Conservation (phyloP, 1,140 invertebrate genomes). For the Drosophila novamexicana region DNA sequence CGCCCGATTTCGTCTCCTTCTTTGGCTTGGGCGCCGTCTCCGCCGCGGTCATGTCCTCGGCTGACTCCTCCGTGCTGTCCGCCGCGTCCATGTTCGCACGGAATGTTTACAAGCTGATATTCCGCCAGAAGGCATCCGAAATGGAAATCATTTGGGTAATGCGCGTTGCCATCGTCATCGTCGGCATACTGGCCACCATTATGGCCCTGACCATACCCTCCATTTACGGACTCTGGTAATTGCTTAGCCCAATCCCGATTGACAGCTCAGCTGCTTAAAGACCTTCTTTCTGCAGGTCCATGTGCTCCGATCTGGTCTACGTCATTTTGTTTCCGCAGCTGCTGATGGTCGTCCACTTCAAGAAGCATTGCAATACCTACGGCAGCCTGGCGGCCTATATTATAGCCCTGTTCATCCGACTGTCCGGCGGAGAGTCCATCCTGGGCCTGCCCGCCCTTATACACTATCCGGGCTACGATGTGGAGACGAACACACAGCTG, state of each 20-base stretch:
- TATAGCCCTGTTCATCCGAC: conserved; percentile 93
- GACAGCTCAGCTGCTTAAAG: too few species aligned
- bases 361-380: conserved; percentile 97
- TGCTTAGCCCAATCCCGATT: conserved; percentile 25
- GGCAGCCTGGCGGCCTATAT: conserved; percentile 96
- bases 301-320: conserved; percentile 99
- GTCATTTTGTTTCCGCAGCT: conserved; percentile 97
- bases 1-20: conserved; percentile 97
- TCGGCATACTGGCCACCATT: conserved; percentile 95
- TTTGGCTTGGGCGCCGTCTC: conserved; percentile 99
- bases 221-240: conserved; percentile 98
- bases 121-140: conserved; percentile 96
- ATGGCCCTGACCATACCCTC: conserved; percentile 98
- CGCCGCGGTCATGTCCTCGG: conserved; percentile 99
- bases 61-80: conserved; percentile 98
- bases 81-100: conserved; percentile 99
- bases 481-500: conserved; percentile 88
- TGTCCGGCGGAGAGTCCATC: conserved; percentile 95
- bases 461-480: conserved; percentile 94
- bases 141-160: conserved; percentile 99
- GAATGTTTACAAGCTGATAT: conserved; percentile 98
- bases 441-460: conserved; percentile 93
- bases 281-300: conserved; percentile 87
- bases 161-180: conserved; percentile 96
- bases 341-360: conserved; percentile 98